These are phyloP conservation scores for Rhinatrema bivittatum DNA, from an alignment of 2,797 vertebrate genomes.

Conservation along the genomic window DNA sequence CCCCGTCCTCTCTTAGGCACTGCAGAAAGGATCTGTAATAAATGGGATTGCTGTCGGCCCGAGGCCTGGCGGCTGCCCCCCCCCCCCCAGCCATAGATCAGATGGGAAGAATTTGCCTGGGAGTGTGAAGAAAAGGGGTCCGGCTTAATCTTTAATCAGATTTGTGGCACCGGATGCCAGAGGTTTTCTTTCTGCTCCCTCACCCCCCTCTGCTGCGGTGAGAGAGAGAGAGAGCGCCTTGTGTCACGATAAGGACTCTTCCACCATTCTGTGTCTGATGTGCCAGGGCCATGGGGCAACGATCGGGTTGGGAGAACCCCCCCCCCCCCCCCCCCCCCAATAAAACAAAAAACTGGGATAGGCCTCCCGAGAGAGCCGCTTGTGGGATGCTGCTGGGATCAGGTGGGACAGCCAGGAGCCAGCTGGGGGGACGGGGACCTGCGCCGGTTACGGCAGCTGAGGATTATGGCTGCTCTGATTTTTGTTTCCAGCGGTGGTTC, in stretches of 20 bases:
- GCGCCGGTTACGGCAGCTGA: no score
- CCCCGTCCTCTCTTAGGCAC: constrained; percentile 16
- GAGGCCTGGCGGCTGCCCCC: background rate
- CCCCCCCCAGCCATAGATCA: background rate
- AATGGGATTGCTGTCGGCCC: background rate
- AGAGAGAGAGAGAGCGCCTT: no score
- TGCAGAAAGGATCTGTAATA: background rate
- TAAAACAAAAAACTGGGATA: no score
- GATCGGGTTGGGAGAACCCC: no score
- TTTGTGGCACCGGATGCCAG: background rate
- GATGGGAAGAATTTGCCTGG: background rate
- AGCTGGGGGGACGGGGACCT: no score
- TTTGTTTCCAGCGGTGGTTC: no score
- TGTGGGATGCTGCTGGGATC: background rate
- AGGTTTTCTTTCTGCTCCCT: background rate
- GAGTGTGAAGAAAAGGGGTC: background rate
- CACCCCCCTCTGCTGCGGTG: background rate
- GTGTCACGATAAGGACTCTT: no score
- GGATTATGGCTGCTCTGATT: no score
- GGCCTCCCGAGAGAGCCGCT: fast-evolving
- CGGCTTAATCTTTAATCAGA: constrained; percentile 22
- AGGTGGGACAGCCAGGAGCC: background rate
- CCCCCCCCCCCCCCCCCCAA: no score
- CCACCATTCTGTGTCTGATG: background rate
- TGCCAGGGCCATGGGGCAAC: background rate